Conservation (phyloP, 1,140 invertebrate species). For the Whitmania pigra region DNA sequence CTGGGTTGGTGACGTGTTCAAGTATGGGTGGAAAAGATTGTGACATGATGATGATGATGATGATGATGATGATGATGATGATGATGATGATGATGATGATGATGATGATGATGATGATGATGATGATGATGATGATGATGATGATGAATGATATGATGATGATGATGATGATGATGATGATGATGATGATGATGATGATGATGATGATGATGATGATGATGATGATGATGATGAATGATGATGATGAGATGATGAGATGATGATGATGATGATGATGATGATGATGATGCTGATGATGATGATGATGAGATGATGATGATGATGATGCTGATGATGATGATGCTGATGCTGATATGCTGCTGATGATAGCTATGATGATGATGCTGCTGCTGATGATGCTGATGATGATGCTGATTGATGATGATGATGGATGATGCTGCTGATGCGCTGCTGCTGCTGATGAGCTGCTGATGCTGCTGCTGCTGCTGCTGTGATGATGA, state of each 20-base stretch:
- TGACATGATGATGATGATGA: constrained; percentile 23
- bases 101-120: constrained; percentile 21
- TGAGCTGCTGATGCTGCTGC: too few species aligned
- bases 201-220: constrained; percentile 14
- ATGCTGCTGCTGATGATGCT: not conserved
- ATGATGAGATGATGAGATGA: too few species aligned
- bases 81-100: constrained; percentile 22
- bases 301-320: constrained; percentile 3
- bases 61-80: constrained; percentile 22
- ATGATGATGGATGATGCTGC: too few species aligned
- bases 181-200: not conserved
- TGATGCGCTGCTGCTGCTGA: too few species aligned
- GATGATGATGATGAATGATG: too few species aligned
- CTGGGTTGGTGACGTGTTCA: too few species aligned
- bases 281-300: not conserved
- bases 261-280: constrained; percentile 9
- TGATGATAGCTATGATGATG: not conserved
- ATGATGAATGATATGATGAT: too few species aligned
- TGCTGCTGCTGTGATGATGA: too few species aligned
- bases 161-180: too few species aligned
- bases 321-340: not conserved
- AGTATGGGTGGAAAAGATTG: too few species aligned
- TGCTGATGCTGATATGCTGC: not conserved
- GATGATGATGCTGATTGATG: not conserved
- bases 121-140: constrained; percentile 21